These are phyloP conservation scores for Callithrix jacchus DNA, from an alignment of 2,113 vertebrate genomes.

Conservation along the genomic window DNA sequence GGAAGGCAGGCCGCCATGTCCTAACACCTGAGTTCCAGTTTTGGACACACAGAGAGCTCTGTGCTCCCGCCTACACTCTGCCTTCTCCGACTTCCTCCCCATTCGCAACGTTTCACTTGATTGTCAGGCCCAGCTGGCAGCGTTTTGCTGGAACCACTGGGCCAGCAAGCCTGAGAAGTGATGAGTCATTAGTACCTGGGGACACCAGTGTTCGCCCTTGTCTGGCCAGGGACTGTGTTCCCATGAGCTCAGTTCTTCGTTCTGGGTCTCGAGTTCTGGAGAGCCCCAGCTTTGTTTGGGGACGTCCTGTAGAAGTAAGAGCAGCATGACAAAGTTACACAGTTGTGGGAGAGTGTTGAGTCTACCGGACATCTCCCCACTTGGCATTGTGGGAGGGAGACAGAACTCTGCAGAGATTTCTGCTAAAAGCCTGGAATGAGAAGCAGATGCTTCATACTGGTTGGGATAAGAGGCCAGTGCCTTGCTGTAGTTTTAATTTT, in stretches of 20 bases:
- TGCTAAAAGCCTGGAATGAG: background rate
- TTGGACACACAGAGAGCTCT: background rate
- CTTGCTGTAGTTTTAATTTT: conserved; percentile 2
- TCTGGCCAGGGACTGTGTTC: background rate
- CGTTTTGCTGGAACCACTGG: background rate
- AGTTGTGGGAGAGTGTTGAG: background rate
- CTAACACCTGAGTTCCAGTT: background rate
- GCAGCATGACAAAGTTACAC: accelerated
- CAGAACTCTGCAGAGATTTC: background rate
- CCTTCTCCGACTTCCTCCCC: accelerated
- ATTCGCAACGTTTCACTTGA: accelerated
- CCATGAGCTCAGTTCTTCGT: background rate
- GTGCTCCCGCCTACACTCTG: accelerated
- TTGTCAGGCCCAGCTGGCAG: accelerated
- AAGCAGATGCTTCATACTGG: background rate
- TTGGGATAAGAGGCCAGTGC: background rate
- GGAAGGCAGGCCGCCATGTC: background rate
- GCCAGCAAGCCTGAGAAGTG: background rate
- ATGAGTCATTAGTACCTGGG: accelerated
- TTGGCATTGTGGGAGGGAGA: background rate
- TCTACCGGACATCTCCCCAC: background rate
- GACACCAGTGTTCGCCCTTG: background rate
- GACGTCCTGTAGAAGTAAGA: background rate
- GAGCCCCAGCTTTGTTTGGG: background rate
- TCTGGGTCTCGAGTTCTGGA: background rate